These are phyloP conservation scores for Sebastolobus alascanus DNA, from an alignment of 2,797 vertebrate species.

Conservation along the genomic window DNA sequence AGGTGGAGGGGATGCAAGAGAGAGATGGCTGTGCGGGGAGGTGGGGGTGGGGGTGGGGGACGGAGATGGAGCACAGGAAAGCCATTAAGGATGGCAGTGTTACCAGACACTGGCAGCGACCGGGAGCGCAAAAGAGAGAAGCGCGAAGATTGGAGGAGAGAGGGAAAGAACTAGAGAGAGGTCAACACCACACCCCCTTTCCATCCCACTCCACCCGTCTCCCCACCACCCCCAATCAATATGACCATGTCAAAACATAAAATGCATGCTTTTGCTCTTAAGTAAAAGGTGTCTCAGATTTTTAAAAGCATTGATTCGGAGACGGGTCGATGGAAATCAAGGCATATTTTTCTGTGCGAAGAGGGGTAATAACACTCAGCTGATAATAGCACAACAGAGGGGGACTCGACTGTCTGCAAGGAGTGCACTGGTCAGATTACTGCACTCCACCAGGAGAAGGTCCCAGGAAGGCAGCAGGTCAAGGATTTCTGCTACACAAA, in stretches of 20 bases:
- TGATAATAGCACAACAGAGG: conserved; percentile 88
- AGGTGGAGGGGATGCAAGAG: conserved; percentile 38
- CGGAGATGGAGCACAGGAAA: conserved; percentile 84
- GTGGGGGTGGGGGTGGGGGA: conserved; percentile 54
- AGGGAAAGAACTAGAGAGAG: conserved; percentile 60
- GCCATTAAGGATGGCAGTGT: conserved; percentile 94
- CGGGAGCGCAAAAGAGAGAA: conserved; percentile 77
- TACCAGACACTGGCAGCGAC: conserved; percentile 88
- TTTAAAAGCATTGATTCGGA: conserved; percentile 99
- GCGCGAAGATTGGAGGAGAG: conserved; percentile 68
- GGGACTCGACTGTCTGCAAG: conserved; percentile 73
- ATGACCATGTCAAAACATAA: conserved; percentile 97
- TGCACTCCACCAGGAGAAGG: conserved; percentile 76
- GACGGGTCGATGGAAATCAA: conserved; percentile 94
- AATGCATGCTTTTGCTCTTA: conserved; percentile 99
- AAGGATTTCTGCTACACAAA: conserved; percentile 77
- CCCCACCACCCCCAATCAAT: conserved; percentile 89
- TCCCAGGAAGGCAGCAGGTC: conserved; percentile 78
- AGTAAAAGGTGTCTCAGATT: conserved; percentile 98
- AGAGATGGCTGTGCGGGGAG: conserved; percentile 42
- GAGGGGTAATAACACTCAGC: conserved; percentile 92
- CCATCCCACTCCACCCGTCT: conserved; percentile 66
- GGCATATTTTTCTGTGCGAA: conserved; percentile 90
- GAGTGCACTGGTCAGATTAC: conserved; percentile 82
- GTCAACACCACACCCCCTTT: conserved; percentile 72